Conservation (phyloP, 2,797 vertebrate genomes). For the Poecilia velifera region DNA sequence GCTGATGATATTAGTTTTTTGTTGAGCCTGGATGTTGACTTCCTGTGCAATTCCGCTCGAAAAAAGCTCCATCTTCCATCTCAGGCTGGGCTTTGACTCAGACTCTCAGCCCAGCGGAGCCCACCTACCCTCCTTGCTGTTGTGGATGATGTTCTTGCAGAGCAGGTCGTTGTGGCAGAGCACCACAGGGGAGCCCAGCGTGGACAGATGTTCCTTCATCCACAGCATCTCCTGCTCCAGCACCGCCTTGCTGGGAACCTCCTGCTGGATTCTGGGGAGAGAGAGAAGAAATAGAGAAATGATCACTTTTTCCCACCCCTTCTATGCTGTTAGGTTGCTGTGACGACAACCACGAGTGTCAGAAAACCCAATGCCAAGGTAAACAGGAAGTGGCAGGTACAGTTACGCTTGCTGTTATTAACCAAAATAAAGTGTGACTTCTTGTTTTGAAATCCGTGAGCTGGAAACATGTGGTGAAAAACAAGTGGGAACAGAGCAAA, state of each 20-base stretch:
- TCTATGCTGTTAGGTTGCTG: not conserved
- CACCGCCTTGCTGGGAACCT: conserved; percentile 87
- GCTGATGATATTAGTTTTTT: not conserved
- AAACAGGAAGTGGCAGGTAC: not conserved
- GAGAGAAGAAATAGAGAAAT: conserved; percentile 2
- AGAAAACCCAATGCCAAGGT: not conserved
- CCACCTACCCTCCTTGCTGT: conserved; percentile 84
- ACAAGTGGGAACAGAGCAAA: not conserved
- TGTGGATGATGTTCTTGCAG: conserved; percentile 98
- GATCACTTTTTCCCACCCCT: not conserved
- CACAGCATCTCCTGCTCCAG: conserved; percentile 91
- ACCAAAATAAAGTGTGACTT: not conserved
- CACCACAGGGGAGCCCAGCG: conserved; percentile 91
- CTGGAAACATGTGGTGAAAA: conserved; percentile 23
- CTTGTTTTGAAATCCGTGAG: not conserved
- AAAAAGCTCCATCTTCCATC: too few species aligned
- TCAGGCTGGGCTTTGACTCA: too few species aligned
- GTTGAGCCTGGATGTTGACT: not conserved
- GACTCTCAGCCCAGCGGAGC: too few species aligned
- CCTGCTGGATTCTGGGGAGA: conserved; percentile 84
- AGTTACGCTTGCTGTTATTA: not conserved
- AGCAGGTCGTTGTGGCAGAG: conserved; percentile 97
- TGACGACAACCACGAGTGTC: not conserved
- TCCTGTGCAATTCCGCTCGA: too few species aligned
- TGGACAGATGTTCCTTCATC: conserved; percentile 93